Evolutionary conservation across 2,888 invertebrate genomes (phyloP), one percentile per base, ranked within the genome.

Genomic region (Drosophila seclusa): DNA sequence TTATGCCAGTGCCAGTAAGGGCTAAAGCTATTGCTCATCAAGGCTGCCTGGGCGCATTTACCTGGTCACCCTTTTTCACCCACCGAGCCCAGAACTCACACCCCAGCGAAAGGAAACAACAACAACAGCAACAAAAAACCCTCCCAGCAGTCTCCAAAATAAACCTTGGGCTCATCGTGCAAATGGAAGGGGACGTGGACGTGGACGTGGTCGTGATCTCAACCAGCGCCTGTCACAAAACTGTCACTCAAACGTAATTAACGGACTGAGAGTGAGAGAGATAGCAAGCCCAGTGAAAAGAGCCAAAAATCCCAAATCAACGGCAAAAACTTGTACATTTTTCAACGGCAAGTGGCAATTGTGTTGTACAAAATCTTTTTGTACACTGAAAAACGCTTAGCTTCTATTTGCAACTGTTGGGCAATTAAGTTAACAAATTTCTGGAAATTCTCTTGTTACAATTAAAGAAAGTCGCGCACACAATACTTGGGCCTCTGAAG

Each of bases 201-300:
- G 67, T 78, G 54, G 67, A 31, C 36, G 68, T 63, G 10, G 54
- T 62, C 24, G 52, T 66, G 55, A 68, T 63, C 77, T 64, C 60
- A 66, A 60, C 76, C 62, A 67, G 70, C 71, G 76, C 58, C 82
- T 87, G 89, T 87, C 88, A 84, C 82, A 86, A 88, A 85, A 87
- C 81, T 91, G 91, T 89, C 91, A 91, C 89, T 91, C 91, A 91
- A 89, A 85, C 66, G 84, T 89, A 91, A 91, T 91, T 91, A 91
- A 87, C 89, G 83, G 64, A 31, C 73, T 63, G 21, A 11, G 11
- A 11, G 50, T 4, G n/a, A 50, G 53, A 3, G 13, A 72, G 65
- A 50, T 61, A 29, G 65, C 68, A 65, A 53, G 57, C 59, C 58
- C 45, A 16, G 24, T 24, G 45, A 45, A 61, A 71, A 61, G 53